These are phyloP conservation scores for Macquaria australasica DNA, from an alignment of 2,113 vertebrate genomes.

Conservation along the genomic window DNA sequence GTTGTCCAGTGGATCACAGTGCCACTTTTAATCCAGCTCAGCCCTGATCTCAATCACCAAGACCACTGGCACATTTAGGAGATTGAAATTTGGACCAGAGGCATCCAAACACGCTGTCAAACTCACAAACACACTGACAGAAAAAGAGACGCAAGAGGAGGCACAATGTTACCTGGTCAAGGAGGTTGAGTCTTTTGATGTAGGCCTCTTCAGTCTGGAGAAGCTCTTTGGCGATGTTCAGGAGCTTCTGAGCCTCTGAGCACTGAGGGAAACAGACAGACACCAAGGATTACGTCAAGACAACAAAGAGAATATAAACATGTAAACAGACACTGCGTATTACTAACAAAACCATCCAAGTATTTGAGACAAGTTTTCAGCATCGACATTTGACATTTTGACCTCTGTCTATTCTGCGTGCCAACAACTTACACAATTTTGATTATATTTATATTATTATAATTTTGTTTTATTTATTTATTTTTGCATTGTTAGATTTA, in stretches of 20 bases:
- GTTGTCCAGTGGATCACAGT: conserved; percentile 47
- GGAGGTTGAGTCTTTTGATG: conserved; percentile 93
- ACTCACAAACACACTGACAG: neutral
- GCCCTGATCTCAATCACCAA: conserved; percentile 58
- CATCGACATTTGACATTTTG: neutral
- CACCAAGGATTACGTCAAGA: neutral
- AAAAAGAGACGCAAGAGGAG: neutral
- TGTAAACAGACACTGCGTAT: neutral
- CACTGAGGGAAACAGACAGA: conserved; percentile 79
- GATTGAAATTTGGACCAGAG: conserved; percentile 49
- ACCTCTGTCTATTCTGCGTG: no score
- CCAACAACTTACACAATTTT: no score
- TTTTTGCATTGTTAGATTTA: neutral
- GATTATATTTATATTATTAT: no score
- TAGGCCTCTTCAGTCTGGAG: conserved; percentile 97
- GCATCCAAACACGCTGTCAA: neutral
- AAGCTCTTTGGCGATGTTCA: conserved; percentile 95
- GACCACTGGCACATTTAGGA: conserved; percentile 51
- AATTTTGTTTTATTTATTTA: no score
- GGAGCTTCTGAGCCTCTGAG: conserved; percentile 90
- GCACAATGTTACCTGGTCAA: conserved; percentile 91
- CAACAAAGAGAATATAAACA: conserved; percentile 2
- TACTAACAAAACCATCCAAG: neutral
- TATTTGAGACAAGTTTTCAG: neutral
- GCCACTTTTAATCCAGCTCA: conserved; percentile 72